Evolutionary conservation across 2,888 invertebrate genomes (phyloP), one percentile per base, ranked within the genome.

Genomic region (Didymodactylos carnosus): DNA sequence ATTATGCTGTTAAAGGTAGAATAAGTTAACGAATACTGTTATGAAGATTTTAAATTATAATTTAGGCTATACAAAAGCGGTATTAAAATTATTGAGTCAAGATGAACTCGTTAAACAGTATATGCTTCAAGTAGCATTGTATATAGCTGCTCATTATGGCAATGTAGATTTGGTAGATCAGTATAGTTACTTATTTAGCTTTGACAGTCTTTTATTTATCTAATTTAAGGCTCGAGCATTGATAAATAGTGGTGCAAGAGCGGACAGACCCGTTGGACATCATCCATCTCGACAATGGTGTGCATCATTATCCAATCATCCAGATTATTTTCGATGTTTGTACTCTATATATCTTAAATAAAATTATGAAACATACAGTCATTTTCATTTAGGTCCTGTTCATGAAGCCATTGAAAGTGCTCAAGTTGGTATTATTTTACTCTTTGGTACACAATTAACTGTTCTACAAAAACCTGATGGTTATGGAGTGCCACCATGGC

Each of bases 1-100:
- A 80, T 72, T 78, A 80, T 49, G 78, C 80, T 53, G 78, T 80
- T 40, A 77, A 80, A 76, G 82, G 83, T 53, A 16, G 10, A 5
- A n/a, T 23, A 11, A 5, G 11, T 19, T 23, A 27, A 1, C 27
- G 16, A 10, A n/a, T n/a, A n/a, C n/a, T n/a, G n/a, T n/a, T n/a
- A n/a, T n/a, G n/a, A n/a, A n/a, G n/a, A n/a, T n/a, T n/a, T n/a
- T n/a, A 7, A 7, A 19, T 14, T 13, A 14, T 0, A 27, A 10
- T 35, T 1, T 29, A 53, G 74, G 74, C 3, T 74, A 71, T 46
- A 53, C 71, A 1, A 71, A 71, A 72, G 39, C 49, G 23, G 71
- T 71, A 25, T n/a, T 71, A 7, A 74, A 51, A 29, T 41, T 27
- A 23, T 23, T 72, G 39, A 71, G 51, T 41, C 27, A 39, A 23